A percentile compares a stretch with the other conserved stretches of the same genome.
Conservation (phyloP, 1,140 invertebrate genomes). For the Trichogramma pretiosum region DNA sequence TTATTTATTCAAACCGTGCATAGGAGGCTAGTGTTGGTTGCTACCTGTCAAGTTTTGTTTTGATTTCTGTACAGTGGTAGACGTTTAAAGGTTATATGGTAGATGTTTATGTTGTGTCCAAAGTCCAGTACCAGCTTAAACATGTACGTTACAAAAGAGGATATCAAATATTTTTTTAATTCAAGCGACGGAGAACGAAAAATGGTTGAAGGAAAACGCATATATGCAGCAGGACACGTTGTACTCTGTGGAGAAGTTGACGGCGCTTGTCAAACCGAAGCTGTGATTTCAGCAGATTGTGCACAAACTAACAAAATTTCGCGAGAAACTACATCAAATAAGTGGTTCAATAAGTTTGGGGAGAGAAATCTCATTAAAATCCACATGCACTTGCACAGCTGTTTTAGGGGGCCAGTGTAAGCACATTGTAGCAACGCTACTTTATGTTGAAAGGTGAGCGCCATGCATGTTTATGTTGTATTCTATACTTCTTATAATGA, state of each 20-base stretch:
- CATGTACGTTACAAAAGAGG: not conserved
- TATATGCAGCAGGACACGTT: conserved; percentile 1
- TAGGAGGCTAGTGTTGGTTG: too few relatives aligned
- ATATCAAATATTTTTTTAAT: not conserved
- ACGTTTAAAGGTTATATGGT: too few relatives aligned
- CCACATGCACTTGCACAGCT: conserved; percentile 9
- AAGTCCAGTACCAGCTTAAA: too few relatives aligned
- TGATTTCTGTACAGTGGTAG: too few relatives aligned
- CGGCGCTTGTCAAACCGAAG: not conserved
- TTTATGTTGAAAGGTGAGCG: not conserved
- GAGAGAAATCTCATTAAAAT: not conserved
- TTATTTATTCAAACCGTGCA: too few relatives aligned
- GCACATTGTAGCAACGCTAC: not conserved
- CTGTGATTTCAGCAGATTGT: not conserved
- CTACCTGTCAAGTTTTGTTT: too few relatives aligned
- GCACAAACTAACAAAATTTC: conserved; percentile 5
- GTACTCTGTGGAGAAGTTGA: conserved; percentile 3
- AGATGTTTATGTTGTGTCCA: too few relatives aligned
- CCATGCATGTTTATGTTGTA: not conserved
- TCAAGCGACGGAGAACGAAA: not conserved
- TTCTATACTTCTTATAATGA: not conserved
- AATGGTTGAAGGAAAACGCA: conserved; percentile 7
- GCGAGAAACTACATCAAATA: not conserved
- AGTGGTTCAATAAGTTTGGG: not conserved
- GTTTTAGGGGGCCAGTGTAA: conserved; percentile 6